phyloP scores from a whole-genome alignment of 2,888 invertebrate genomes.

The Patella caerulea region DNA sequence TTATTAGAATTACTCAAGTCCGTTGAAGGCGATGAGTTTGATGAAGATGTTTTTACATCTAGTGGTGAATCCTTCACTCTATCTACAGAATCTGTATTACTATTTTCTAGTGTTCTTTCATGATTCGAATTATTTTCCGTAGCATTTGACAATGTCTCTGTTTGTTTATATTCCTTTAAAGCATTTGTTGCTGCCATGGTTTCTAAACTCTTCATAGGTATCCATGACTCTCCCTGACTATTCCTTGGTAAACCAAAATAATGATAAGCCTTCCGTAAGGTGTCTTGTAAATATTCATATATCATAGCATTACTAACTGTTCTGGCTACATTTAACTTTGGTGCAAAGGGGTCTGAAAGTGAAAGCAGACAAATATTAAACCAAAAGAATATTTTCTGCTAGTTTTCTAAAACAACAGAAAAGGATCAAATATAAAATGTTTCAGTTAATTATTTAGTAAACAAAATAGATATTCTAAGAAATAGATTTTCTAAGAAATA shows the following conservation, averaged over 20 bases:
- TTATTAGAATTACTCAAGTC: slow-evolving; percentile 11
- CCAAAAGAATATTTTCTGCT: no score
- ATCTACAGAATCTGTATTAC: background rate
- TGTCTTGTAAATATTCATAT: slow-evolving; percentile 73
- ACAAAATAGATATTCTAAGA: no score
- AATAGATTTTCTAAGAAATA: no score
- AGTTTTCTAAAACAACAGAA: no score
- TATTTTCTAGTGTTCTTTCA: slow-evolving; percentile 1
- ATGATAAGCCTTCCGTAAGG: slow-evolving; percentile 71
- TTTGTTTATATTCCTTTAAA: background rate
- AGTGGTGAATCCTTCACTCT: background rate
- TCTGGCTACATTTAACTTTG: slow-evolving; percentile 73
- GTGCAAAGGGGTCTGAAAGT: slow-evolving; percentile 73
- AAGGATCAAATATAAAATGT: no score
- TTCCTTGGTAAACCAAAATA: slow-evolving; percentile 71
- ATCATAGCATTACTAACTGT: slow-evolving; percentile 71
- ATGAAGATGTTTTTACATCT: background rate
- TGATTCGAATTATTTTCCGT: slow-evolving; percentile 5
- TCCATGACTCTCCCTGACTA: slow-evolving; percentile 32
- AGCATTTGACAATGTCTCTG: background rate
- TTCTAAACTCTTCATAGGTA: slow-evolving; percentile 16
- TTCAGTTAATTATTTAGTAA: no score
- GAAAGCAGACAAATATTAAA: no score
- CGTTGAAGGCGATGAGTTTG: slow-evolving; percentile 3
- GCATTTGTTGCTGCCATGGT: slow-evolving; percentile 15